Base-by-base conservation (phyloP, 2,888 invertebrate genomes). In the Ophraella communa region DNA sequence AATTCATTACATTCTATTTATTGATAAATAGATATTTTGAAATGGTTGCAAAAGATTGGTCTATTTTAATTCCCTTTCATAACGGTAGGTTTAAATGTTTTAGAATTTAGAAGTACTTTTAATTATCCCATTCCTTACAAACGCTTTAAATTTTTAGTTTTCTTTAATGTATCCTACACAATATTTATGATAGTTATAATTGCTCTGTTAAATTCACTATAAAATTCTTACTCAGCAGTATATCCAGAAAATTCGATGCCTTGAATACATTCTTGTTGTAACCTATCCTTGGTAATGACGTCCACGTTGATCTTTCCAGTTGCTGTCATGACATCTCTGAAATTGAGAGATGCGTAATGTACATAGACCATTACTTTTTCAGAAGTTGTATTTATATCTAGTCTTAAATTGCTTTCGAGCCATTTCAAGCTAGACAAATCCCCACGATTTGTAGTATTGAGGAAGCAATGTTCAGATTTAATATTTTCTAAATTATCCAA, bases 291-390 rank as follows among this genome's bases (percentile, higher is more conserved):
- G 0, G 92, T 91, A 1, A 94, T 88, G 1, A 93, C 88, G 78
- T 97, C 96, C 0, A 89, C 88, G 5, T 92, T 89, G 4, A 98
- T 86, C 76, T 94, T 94, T 1, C 96, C 97, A 0, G 94, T 94
- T 0, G 96, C 94, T 0, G 94, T 85, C 98, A 98, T 97, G 0
- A 98, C 85, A 80, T 98, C 98, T 76, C 94, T 89, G 88, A 97
- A 98, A 83, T 98, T 98, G 11, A 98, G 80, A 0, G 95, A 88
- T 0, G 94, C 83, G 77, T 92, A 95, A 74, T 90, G 87, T 8
- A 70, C 62, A 71, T 74, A 27, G 14, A 68, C 59, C 8, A 73
- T 24, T 30, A 51, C n/a, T 52, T 68, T 62, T 52, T 76, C 74
- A 1, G 65, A 62, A n/a, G 77, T 64, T 10, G 71, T 20, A 8